A percentile compares a stretch with the other conserved stretches of the same genome.
Evolutionary conservation across 1,140 invertebrate species (phyloP).

Genomic region (Sycobia sp.): DNA sequence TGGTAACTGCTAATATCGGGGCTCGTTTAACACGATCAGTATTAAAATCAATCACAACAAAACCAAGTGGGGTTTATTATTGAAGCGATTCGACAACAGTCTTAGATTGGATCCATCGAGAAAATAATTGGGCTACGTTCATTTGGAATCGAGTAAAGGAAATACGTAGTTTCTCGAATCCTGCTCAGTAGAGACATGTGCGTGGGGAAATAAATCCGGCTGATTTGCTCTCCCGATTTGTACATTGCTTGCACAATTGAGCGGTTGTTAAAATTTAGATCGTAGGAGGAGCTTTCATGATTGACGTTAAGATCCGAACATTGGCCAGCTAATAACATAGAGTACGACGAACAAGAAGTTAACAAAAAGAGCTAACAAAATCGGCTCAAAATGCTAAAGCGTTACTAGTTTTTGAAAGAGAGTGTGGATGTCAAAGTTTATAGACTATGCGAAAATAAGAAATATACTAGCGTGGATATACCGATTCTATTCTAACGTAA

Average conservation of each 20-base stretch:
- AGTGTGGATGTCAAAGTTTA: not conserved
- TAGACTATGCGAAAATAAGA: not conserved
- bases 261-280: constrained; percentile 44
- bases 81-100: constrained; percentile 16
- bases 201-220: constrained; percentile 38
- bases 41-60: not conserved
- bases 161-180: constrained; percentile 12
- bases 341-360: constrained; percentile 24
- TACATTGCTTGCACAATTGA: constrained; percentile 46
- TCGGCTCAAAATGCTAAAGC: not conserved
- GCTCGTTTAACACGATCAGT: not conserved
- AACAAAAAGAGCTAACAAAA: constrained; percentile 23
- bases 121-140: constrained; percentile 30
- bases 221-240: constrained; percentile 52
- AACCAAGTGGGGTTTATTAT: not conserved
- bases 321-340: constrained; percentile 34
- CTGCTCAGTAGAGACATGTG: constrained; percentile 16
- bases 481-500: not conserved
- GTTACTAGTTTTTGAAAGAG: not conserved
- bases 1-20: not conserved
- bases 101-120: constrained; percentile 27
- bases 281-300: constrained; percentile 54
- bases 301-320: constrained; percentile 27
- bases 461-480: not conserved
- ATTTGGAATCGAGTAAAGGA: constrained; percentile 31